Conservation (phyloP, 2,888 invertebrate species). For the Mycalesis mineus region DNA sequence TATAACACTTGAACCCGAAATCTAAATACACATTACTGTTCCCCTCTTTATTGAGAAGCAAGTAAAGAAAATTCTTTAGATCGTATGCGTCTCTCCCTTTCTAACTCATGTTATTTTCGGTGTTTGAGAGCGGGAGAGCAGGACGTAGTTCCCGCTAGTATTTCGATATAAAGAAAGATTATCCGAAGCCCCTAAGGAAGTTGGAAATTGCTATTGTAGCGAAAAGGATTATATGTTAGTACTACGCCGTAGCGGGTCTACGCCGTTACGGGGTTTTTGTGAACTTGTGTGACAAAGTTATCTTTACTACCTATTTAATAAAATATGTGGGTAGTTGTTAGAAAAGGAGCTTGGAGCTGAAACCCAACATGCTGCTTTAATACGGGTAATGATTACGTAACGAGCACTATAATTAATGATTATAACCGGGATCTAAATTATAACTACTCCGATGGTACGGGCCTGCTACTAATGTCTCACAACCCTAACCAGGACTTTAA, state of each 20-base stretch:
- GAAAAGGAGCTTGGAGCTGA: no score
- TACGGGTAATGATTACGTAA: no score
- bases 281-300: slow-evolving; percentile 48
- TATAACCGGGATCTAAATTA: no score
- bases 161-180: slow-evolving; percentile 79
- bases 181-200: slow-evolving; percentile 79
- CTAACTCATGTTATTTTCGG: slow-evolving; percentile 26
- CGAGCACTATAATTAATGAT: no score
- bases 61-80: slow-evolving; percentile 64
- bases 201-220: slow-evolving; percentile 80
- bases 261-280: slow-evolving; percentile 52
- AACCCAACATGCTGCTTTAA: no score
- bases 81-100: slow-evolving; percentile 43
- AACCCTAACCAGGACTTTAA: no score
- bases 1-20: slow-evolving; percentile 74
- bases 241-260: slow-evolving; percentile 72
- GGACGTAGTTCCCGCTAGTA: slow-evolving; percentile 58
- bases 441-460: no score
- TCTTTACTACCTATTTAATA: slow-evolving; percentile 28
- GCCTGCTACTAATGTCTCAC: no score
- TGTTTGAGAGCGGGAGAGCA: slow-evolving; percentile 43
- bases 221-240: slow-evolving; percentile 79
- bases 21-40: slow-evolving; percentile 76
- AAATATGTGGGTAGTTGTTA: no score
- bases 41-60: slow-evolving; percentile 75